Base-by-base conservation (phyloP, 2,888 invertebrate species). In the Heteropelma amictum region DNA sequence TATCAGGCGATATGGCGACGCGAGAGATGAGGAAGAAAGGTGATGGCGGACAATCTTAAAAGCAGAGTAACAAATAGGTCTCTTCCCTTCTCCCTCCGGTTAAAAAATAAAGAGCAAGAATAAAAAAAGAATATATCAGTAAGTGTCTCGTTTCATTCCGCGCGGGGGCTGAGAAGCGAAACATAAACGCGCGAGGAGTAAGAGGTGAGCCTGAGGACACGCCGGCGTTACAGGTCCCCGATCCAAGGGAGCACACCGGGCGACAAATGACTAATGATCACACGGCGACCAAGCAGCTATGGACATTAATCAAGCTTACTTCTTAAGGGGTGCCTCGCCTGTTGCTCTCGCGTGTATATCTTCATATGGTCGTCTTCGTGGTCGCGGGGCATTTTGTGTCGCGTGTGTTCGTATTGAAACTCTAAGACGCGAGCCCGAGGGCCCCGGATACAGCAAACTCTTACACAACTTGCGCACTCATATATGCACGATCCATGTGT, bases 241-340 rank as follows among this genome's bases (percentile, higher is more conserved):
- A 80, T 74, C 78, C 77, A 72, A 70, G 76, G 73, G 81, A 76
- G 78, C 78, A 60, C 78, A 67, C 77, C 75, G 78, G 76, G 78
- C 82, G 86, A 85, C 86, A 86, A 86, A 86, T 86, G 85, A 86
- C 80, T 86, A 86, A 86, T 85, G 86, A 82, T 86, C 81, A 79
- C 80, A 81, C 80, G 80, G 77, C 79, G 82, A 82, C 79, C 81
- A 77, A 75, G 81, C 77, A 72, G 79, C 82, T 80, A 77, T 71
- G 77, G 80, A 80, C 84, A 86, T 86, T 86, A 85, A 84, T 86
- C 85, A 85, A 82, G 86, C 84, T 86, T 80, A 79, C 84, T 74
- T 74, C 74, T 74, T 72, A 72, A 71, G 71, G 68, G 68, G 71
- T 75, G 71, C 67, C 51, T 60, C 26, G 63, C 63, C 65, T 71